Evolutionary conservation across 1,140 invertebrate species (phyloP).

Genomic region (Phymorhynchus buccinoides): DNA sequence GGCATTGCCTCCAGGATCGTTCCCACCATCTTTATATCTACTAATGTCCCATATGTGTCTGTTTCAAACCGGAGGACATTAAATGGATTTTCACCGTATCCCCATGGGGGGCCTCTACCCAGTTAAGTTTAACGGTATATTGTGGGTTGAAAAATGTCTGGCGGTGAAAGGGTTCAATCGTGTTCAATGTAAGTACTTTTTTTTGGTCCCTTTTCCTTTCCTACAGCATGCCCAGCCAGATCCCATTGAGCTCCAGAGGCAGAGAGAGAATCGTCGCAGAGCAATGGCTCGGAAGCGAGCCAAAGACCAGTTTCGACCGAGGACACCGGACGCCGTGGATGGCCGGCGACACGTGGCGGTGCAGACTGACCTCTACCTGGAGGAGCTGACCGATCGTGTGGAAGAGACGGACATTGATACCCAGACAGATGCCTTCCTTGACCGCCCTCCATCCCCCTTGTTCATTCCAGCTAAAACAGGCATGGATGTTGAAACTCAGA

Average conservation of each 20-base stretch:
- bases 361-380: constrained; percentile 90
- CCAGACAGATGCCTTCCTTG: constrained; percentile 89
- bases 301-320: constrained; percentile 69
- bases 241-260: constrained; percentile 73
- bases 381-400: constrained; percentile 80
- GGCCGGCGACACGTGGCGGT: constrained; percentile 86
- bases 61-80: too few relatives aligned
- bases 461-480: constrained; percentile 86
- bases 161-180: too few relatives aligned
- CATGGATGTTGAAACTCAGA: constrained; percentile 86
- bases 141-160: too few relatives aligned
- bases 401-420: constrained; percentile 83
- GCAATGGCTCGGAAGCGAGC: constrained; percentile 71
- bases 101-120: too few relatives aligned
- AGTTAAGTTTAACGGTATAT: too few relatives aligned
- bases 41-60: too few relatives aligned
- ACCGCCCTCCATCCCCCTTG: constrained; percentile 82
- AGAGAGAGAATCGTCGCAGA: constrained; percentile 70
- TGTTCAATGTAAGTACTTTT: too few relatives aligned
- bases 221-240: constrained; percentile 71
- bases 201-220: too few relatives aligned
- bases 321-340: constrained; percentile 76
- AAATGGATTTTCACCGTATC: too few relatives aligned
- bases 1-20: too few relatives aligned
- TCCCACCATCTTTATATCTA: too few relatives aligned